Evolutionary conservation across 2,113 vertebrate species (phyloP), one percentile per base, ranked within the genome.

Genomic region (Siphamia tubifer): DNA sequence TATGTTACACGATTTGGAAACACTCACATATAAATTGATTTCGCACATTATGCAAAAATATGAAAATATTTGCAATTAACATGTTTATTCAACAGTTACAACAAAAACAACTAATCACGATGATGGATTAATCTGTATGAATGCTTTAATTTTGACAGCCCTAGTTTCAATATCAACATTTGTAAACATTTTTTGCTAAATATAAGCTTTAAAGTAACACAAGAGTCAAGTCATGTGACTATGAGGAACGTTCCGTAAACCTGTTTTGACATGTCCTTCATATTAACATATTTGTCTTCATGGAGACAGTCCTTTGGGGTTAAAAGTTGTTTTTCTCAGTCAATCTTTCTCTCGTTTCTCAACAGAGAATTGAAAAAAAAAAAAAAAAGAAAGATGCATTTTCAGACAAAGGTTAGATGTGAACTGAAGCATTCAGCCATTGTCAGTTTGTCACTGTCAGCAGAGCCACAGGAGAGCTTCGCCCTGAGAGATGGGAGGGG

Each of bases 391-490:
- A 2, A 11, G 16, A 17, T 9, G 17, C 31, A 24, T 42, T 64
- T 68, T 55, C 1, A 47, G 24, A 52, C 30, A 56, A 61, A 52
- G 15, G 67, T 81, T 54, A 15, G 49, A 57, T 57, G 77, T 71
- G 68, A 83, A 80, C 64, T 57, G 67, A 54, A 55, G 81, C 70
- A 67, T 80, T 80, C 66, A 78, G 73, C 68, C 63, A 34, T 68
- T 85, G 76, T 74, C 82, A 87, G 77, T 89, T 83, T 87, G 82
- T 89, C 78, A 82, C 64, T 80, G 81, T 80, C 82, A 85, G 78
- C 60, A 4, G 16, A 53, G 78, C 63, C 81, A 73, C 73, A 53
- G 44, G 86, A 75, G 83, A 72, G 52, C 42, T 16, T 38, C 51
- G 2, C 40, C 36, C 40, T 20, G 61, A 5, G 47, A 67, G 65